Conservation (phyloP, 1,140 invertebrate genomes). For the Maniola jurtina region DNA sequence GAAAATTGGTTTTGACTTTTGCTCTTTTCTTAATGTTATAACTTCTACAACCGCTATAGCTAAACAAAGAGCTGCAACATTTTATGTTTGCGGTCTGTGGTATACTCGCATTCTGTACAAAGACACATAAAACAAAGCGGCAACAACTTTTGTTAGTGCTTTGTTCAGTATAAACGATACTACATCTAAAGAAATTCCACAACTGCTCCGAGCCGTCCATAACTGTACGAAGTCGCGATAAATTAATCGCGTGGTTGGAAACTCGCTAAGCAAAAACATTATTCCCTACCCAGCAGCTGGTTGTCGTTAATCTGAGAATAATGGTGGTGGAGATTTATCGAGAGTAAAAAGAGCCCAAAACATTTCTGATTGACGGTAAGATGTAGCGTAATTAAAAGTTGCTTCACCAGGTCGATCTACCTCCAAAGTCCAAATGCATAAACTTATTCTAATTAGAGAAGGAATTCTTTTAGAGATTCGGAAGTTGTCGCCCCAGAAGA, state of each 20-base stretch:
- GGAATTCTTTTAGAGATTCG: slow-evolving; percentile 72
- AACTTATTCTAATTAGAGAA: slow-evolving; percentile 70
- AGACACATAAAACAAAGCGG: slow-evolving; percentile 2
- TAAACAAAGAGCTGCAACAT: neutral
- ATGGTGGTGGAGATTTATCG: slow-evolving; percentile 59
- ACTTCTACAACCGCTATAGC: neutral
- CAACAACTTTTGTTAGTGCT: slow-evolving; percentile 9
- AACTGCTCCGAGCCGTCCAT: slow-evolving; percentile 27
- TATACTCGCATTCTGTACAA: neutral
- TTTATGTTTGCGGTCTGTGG: neutral
- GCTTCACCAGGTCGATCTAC: slow-evolving; percentile 30
- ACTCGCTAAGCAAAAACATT: slow-evolving; percentile 60
- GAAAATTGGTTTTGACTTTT: neutral
- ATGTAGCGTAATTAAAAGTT: slow-evolving; percentile 71
- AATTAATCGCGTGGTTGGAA: slow-evolving; percentile 43
- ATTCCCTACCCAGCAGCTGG: slow-evolving; percentile 47
- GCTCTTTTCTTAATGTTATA: neutral
- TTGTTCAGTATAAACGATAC: slow-evolving; percentile 16
- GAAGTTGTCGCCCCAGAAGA: slow-evolving; percentile 51
- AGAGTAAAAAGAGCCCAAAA: slow-evolving; percentile 47
- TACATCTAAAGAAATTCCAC: slow-evolving; percentile 16
- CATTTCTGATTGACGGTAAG: slow-evolving; percentile 52
- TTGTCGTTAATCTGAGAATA: slow-evolving; percentile 60
- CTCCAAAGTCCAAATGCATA: slow-evolving; percentile 58
- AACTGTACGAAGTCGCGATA: slow-evolving; percentile 40